Percentiles rank a stretch among this genome's conserved stretches.
These are phyloP conservation scores for Acipenser ruthenus DNA, from an alignment of 2,797 vertebrate genomes.

Conservation along the genomic window DNA sequence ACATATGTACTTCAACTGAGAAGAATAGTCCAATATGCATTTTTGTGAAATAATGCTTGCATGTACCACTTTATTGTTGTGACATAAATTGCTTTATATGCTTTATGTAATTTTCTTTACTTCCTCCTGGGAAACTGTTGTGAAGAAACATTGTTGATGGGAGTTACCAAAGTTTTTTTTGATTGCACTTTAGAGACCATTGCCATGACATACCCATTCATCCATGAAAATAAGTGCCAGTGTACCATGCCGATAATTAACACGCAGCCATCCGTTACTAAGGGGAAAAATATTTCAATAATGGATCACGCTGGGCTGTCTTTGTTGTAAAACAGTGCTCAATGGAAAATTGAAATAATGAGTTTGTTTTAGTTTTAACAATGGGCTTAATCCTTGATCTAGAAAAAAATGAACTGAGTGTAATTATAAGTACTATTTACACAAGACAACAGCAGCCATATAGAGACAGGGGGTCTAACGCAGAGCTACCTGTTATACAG, in stretches of 20 bases:
- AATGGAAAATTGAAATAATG: slow-evolving; percentile 46
- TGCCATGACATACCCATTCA: slow-evolving; percentile 65
- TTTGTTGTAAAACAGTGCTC: slow-evolving; percentile 37
- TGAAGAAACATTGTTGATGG: too few species aligned
- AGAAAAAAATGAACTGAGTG: slow-evolving; percentile 2
- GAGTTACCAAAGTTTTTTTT: slow-evolving; percentile 21
- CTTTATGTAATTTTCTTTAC: too few species aligned
- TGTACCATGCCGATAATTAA: slow-evolving; percentile 54
- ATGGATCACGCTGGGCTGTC: slow-evolving; percentile 29
- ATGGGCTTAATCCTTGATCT: slow-evolving; percentile 22
- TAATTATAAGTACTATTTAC: slow-evolving; percentile 8
- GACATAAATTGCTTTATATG: too few species aligned
- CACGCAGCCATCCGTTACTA: slow-evolving; percentile 52
- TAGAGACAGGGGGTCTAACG: slow-evolving; percentile 3
- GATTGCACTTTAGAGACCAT: slow-evolving; percentile 44
- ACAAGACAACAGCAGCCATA: background rate
- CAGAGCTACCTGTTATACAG: slow-evolving; percentile 7
- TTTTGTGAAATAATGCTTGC: too few species aligned
- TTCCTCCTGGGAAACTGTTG: too few species aligned
- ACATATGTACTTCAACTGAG: too few species aligned
- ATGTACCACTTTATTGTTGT: too few species aligned
- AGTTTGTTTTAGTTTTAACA: slow-evolving; percentile 30
- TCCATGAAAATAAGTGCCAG: slow-evolving; percentile 62
- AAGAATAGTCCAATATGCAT: too few species aligned
- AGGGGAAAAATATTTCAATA: slow-evolving; percentile 43